These are phyloP conservation scores for Paraplagusia blochii DNA, from an alignment of 2,113 vertebrate species.

Conservation along the genomic window DNA sequence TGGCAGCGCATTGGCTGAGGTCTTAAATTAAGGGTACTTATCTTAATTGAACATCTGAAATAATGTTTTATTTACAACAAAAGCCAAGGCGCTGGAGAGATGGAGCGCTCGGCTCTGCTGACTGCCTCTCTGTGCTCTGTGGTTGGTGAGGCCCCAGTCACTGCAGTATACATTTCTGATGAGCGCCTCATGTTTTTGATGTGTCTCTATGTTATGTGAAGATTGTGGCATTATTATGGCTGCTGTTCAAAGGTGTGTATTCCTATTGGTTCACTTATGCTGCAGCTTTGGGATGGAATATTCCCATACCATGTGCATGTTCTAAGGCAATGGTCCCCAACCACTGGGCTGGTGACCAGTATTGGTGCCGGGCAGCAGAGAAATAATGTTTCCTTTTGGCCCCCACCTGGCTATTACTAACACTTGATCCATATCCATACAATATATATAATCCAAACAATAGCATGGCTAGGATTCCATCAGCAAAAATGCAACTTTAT, in stretches of 20 bases:
- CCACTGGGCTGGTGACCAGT: too few species aligned
- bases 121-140: slow-evolving; percentile 41
- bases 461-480: too few species aligned
- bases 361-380: too few species aligned
- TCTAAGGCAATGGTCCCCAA: too few species aligned
- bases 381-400: too few species aligned
- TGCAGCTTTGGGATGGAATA: slow-evolving; percentile 2
- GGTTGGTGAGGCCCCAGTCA: slow-evolving; percentile 60
- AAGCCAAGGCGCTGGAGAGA: slow-evolving; percentile 71
- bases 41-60: slow-evolving; percentile 83
- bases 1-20: slow-evolving; percentile 69
- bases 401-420: too few species aligned
- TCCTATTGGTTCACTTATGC: slow-evolving; percentile 11
- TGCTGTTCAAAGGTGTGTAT: slow-evolving; percentile 40
- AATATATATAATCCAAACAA: too few species aligned
- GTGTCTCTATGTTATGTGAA: slow-evolving; percentile 34
- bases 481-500: too few species aligned
- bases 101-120: slow-evolving; percentile 54
- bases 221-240: slow-evolving; percentile 38
- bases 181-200: slow-evolving; percentile 46
- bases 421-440: too few species aligned
- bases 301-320: background rate
- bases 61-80: slow-evolving; percentile 83
- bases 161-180: slow-evolving; percentile 67
- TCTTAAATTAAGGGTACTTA: slow-evolving; percentile 84